These are phyloP conservation scores for Thaumetopoea pityocampa DNA, from an alignment of 1,140 invertebrate genomes.

Conservation along the genomic window DNA sequence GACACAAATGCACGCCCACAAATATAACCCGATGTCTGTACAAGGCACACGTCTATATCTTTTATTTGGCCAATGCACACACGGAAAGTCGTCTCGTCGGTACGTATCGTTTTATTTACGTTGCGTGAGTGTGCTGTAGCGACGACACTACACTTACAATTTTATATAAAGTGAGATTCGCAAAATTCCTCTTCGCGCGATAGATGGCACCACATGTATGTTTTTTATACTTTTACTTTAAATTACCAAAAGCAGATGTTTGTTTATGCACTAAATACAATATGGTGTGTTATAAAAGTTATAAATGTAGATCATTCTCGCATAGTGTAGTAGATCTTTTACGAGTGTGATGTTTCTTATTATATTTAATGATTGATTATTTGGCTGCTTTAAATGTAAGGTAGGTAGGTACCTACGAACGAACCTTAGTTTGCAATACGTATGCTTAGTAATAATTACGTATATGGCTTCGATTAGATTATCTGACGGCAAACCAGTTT, in stretches of 20 bases:
- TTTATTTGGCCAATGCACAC: conserved; percentile 18
- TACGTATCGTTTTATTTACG: conserved; percentile 5
- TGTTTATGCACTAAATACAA: too few species aligned
- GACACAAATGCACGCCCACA: conserved; percentile 10
- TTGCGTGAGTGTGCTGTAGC: conserved; percentile 19
- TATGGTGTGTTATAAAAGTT: too few species aligned
- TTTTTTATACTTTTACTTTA: not conserved
- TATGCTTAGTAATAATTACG: too few species aligned
- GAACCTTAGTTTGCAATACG: too few species aligned
- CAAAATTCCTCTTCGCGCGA: conserved; percentile 5
- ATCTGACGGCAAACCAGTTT: too few species aligned
- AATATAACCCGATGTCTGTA: conserved; percentile 4
- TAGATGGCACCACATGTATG: conserved; percentile 22
- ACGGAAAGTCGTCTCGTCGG: not conserved
- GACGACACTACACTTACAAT: conserved; percentile 7
- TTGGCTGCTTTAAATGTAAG: too few species aligned
- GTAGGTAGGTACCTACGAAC: too few species aligned
- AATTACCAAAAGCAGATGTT: not conserved
- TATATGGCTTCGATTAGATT: too few species aligned
- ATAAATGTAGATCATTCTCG: too few species aligned
- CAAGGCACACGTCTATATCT: conserved; percentile 7
- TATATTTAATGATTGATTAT: too few species aligned
- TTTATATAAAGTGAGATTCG: conserved; percentile 13
- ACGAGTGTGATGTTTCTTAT: too few species aligned
- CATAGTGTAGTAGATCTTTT: too few species aligned